Evolutionary conservation across 64 coral and sea anemone species (phyloP), one percentile per base, ranked within the genome.

Genomic region (Montipora sp.): DNA sequence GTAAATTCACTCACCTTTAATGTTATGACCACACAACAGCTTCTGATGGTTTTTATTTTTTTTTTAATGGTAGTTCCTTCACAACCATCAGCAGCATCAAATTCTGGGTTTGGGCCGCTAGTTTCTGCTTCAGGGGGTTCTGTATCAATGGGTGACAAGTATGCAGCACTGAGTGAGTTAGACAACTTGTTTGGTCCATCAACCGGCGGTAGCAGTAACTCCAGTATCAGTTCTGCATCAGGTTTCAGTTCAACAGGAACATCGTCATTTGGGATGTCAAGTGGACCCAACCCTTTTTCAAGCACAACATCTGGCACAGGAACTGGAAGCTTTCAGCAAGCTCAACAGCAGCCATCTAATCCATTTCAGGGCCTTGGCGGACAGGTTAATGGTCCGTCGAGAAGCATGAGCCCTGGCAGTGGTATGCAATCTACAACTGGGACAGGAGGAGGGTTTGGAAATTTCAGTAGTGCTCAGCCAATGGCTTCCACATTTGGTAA

Each of bases 201-300:
- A 57, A 57, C 59, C 12, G 79, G 11, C 13, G 60, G 80, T n/a
- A 80, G 83, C 23, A 75, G 83, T 19, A 75, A 23, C 73, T n/a
- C 70, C 12, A 84, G 69, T 67, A 13, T 85, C n/a, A 80, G 83
- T 78, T 55, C 87, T 46, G 87, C 83, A 23, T 92, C 95, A 51
- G 89, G 79, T 1, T 97, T 97, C 77, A 89, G 92, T 57, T 93
- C 84, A 4, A 84, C 75, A 48, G 94, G 91, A 74, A 90, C 83
- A 46, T 72, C 95, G 14, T 94, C 95, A 20, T 71, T 92, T 12
- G 95, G 95, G 16, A 97, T 99, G 94, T 95, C 98, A 63, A 81
- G 94, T 45, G 98, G 98, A 47, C 98, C 98, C 36, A 99, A 99
- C 80, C 98, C 98, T 20, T 99, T 99, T 75, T 89, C 94, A 18